phyloP scores from a whole-genome alignment of 1,140 invertebrate genomes.

The Steinernema khuongi region DNA sequence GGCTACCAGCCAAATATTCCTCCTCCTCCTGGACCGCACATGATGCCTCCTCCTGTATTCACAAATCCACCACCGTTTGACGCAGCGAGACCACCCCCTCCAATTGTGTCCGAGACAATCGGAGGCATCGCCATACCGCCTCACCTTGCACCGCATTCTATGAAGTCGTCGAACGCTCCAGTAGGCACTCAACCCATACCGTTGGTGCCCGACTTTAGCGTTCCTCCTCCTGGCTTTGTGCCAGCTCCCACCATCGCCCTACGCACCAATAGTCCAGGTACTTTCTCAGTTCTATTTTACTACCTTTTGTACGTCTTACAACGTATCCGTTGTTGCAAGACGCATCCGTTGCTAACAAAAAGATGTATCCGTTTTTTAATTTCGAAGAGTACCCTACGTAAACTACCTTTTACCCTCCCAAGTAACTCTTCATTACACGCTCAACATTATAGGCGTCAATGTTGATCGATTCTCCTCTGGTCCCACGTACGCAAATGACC shows the following conservation, averaged over 20 bases:
- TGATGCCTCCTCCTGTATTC: neutral
- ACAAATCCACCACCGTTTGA: neutral
- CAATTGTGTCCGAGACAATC: neutral
- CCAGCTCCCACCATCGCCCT: neutral
- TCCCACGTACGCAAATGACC: neutral
- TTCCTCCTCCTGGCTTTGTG: neutral
- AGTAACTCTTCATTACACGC: neutral
- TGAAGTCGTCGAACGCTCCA: neutral
- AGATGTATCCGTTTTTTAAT: no score
- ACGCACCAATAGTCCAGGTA: neutral
- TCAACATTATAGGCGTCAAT: neutral
- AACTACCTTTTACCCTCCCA: neutral
- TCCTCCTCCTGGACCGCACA: neutral
- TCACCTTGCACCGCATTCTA: neutral
- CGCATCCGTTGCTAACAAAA: no score
- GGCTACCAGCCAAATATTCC: neutral
- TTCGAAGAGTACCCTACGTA: no score
- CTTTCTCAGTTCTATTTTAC: no score
- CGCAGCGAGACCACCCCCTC: neutral
- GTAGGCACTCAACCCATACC: neutral
- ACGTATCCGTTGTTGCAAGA: no score
- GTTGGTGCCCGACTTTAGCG: slow-evolving; percentile 1
- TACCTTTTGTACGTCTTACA: no score
- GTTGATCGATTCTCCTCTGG: neutral
- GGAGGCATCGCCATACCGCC: neutral